Percentiles rank a stretch among this genome's conserved stretches.
Evolutionary conservation across 2,113 vertebrate species (phyloP).

Genomic region (Scomber colias): DNA sequence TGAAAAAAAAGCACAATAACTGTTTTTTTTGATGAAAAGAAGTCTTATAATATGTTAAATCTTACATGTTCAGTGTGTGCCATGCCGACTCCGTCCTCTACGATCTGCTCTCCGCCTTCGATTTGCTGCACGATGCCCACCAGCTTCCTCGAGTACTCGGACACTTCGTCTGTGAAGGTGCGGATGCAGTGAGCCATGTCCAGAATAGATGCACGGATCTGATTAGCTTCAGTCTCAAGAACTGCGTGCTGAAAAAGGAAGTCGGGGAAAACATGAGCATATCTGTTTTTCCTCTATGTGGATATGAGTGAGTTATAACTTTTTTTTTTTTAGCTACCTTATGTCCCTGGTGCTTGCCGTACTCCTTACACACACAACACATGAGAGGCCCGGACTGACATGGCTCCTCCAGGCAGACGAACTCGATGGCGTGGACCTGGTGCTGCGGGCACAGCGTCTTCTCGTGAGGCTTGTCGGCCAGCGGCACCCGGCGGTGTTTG

Average conservation of each 20-base stretch:
- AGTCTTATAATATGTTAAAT: fast-evolving
- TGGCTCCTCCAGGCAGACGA: constrained; percentile 96
- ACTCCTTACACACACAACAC: constrained; percentile 99
- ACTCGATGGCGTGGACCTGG: constrained; percentile 98
- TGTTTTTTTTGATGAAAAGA: neutral
- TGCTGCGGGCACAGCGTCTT: constrained; percentile 97
- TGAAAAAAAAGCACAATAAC: fast-evolving
- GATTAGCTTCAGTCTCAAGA: constrained; percentile 94
- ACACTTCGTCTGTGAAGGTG: constrained; percentile 98
- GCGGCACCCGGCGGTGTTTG: constrained; percentile 95
- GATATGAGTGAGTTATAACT: too few relatives aligned
- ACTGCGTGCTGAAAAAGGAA: constrained; percentile 89
- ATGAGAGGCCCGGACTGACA: constrained; percentile 95
- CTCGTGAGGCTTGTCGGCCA: constrained; percentile 98
- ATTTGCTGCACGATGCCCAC: constrained; percentile 97
- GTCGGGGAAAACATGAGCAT: constrained; percentile 18
- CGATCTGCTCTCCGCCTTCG: constrained; percentile 97
- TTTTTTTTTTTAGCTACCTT: constrained; percentile 81
- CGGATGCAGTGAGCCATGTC: constrained; percentile 99
- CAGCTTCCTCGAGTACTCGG: constrained; percentile 97
- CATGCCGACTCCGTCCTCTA: constrained; percentile 97
- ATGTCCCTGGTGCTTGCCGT: constrained; percentile 98
- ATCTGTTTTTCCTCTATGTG: neutral
- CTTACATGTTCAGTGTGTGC: constrained; percentile 97
- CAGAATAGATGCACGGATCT: constrained; percentile 97